These are phyloP conservation scores for Harpalus rubripes DNA, from an alignment of 2,888 invertebrate species.

Conservation along the genomic window DNA sequence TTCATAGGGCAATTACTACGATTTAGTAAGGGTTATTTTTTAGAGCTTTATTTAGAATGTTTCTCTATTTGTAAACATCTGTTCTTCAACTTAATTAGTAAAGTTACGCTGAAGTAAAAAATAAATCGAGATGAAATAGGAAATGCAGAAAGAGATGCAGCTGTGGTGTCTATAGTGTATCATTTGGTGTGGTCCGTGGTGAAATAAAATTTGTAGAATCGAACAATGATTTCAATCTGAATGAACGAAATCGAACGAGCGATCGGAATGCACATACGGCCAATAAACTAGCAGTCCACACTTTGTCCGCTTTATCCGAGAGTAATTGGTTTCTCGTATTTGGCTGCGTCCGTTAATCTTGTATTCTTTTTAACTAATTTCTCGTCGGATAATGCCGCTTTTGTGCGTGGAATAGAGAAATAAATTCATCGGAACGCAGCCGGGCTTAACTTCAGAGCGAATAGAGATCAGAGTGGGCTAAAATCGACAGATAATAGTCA, in stretches of 20 bases:
- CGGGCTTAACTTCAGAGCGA: slow-evolving; percentile 42
- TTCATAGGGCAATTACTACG: neutral
- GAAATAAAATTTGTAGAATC: slow-evolving; percentile 35
- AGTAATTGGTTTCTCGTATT: slow-evolving; percentile 74
- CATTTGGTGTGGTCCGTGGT: slow-evolving; percentile 8
- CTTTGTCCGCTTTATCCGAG: slow-evolving; percentile 66
- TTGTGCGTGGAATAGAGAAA: slow-evolving; percentile 62
- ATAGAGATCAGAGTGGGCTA: slow-evolving; percentile 45
- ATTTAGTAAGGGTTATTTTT: neutral
- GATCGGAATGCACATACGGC: slow-evolving; percentile 21
- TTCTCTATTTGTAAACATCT: neutral
- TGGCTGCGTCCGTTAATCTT: slow-evolving; percentile 71
- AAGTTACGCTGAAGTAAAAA: slow-evolving; percentile 1
- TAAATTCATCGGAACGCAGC: slow-evolving; percentile 59
- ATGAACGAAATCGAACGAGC: slow-evolving; percentile 15
- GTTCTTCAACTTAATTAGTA: slow-evolving; percentile 11
- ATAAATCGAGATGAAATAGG: slow-evolving; percentile 10
- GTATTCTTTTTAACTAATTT: slow-evolving; percentile 73
- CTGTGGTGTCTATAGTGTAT: neutral
- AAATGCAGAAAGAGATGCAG: slow-evolving; percentile 5
- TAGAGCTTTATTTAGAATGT: neutral
- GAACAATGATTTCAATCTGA: slow-evolving; percentile 43
- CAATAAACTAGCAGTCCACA: slow-evolving; percentile 31
- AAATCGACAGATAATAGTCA: slow-evolving; percentile 60
- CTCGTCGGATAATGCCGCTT: slow-evolving; percentile 70